Evolutionary conservation across 2,888 invertebrate genomes (phyloP), one percentile per base, ranked within the genome.

Genomic region (Sceliomorpha sp.): DNA sequence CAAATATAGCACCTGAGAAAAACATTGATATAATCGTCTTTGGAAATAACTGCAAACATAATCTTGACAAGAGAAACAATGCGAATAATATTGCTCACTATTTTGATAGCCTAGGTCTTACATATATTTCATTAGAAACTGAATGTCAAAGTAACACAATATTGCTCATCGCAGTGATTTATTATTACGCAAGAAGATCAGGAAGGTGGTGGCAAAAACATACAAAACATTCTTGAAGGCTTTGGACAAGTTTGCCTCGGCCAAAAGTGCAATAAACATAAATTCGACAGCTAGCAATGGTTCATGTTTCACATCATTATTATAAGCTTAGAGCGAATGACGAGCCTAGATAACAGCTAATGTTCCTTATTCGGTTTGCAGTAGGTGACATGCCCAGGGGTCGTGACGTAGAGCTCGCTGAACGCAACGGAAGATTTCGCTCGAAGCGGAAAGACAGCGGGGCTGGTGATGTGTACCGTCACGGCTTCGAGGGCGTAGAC

Each of bases 311-410:
- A 59, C 42, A 24, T 34, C 59, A 42, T 51, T 47, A 31, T 59
- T 37, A 8, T 47, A 37, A n/a, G n/a, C n/a, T n/a, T n/a, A n/a
- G n/a, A n/a, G n/a, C n/a, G n/a, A n/a, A n/a, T n/a, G n/a, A n/a
- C n/a, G n/a, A n/a, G n/a, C n/a, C n/a, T n/a, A n/a, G n/a, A n/a
- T 32, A 45, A 29, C 27, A 17, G 5, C 5, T 1, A 29, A 20
- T 4, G 13, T 31, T 31, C 8, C 10, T 32, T 2, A 31, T 14
- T 45, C 12, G 1, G 9, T 53, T 59, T 64, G 36, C 68, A 87
- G 87, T 83, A 88, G 88, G 87, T 88, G 89, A 87, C 88, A 89
- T 89, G 89, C 89, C 88, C 81, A 88, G 88, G 84, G 81, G 85
- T 79, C 88, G 88, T 75, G 88, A 88, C 74, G 78, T 83, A 26